Conservation (phyloP, 1,140 invertebrate species). For the Drosophila sulfurigaster region DNA sequence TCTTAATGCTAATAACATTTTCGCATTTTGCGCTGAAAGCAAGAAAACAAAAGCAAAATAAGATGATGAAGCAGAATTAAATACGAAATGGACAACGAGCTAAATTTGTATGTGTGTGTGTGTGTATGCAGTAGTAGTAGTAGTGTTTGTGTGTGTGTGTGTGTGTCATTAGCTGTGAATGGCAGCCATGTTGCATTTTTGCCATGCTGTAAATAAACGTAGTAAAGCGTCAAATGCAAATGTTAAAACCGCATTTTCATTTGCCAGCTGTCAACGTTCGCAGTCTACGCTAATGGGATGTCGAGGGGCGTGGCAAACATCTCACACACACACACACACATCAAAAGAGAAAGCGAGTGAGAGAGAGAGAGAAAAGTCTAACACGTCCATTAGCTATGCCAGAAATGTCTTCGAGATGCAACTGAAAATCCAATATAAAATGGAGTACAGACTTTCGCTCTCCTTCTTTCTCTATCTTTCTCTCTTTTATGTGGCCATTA, state of each 20-base stretch:
- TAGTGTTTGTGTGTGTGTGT: not conserved
- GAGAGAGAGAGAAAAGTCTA: not conserved
- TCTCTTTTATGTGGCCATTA: not conserved
- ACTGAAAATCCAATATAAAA: constrained; percentile 55
- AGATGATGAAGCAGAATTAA: constrained; percentile 25
- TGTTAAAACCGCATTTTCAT: constrained; percentile 78
- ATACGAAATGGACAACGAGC: constrained; percentile 32
- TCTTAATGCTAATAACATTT: constrained; percentile 71
- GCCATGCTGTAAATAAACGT: constrained; percentile 68
- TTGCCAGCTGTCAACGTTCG: constrained; percentile 66
- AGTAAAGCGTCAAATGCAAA: constrained; percentile 71
- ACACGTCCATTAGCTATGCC: constrained; percentile 48
- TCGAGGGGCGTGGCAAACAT: constrained; percentile 32
- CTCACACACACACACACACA: not conserved
- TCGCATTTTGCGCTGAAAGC: constrained; percentile 56
- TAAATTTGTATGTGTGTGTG: not conserved
- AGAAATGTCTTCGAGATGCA: constrained; percentile 31
- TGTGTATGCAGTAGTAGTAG: not conserved
- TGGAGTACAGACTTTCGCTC: constrained; percentile 10
- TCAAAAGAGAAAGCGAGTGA: not conserved
- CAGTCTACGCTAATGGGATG: constrained; percentile 39
- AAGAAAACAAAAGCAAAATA: constrained; percentile 25
- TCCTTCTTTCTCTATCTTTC: not conserved
- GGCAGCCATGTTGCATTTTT: constrained; percentile 76
- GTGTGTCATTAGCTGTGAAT: constrained; percentile 68